Percentiles rank a stretch among this genome's conserved stretches.
These are phyloP conservation scores for Marmota monax DNA, from an alignment of 2,113 vertebrate genomes.

Conservation along the genomic window DNA sequence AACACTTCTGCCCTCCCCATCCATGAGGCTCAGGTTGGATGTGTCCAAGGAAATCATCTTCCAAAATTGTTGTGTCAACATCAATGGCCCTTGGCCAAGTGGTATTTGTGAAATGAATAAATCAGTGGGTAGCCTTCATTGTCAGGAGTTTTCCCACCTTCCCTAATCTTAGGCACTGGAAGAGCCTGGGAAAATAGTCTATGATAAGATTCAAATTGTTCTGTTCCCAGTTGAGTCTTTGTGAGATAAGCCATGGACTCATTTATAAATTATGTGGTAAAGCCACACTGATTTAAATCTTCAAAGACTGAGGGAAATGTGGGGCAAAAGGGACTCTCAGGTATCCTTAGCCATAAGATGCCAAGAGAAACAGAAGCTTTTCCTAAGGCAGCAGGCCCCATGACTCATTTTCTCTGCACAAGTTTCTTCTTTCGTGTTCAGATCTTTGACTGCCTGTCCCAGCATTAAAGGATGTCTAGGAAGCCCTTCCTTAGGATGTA, in stretches of 20 bases:
- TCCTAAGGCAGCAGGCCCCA: neutral
- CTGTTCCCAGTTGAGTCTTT: conserved; percentile 37
- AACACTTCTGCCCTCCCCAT: too few species aligned
- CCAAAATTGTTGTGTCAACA: too few species aligned
- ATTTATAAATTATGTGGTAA: neutral
- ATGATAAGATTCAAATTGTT: neutral
- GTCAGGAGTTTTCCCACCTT: too few species aligned
- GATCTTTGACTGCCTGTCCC: neutral
- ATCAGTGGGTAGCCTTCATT: too few species aligned
- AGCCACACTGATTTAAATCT: conserved; percentile 35
- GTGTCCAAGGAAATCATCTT: too few species aligned
- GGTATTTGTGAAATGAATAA: too few species aligned
- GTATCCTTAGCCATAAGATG: neutral
- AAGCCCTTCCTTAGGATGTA: neutral
- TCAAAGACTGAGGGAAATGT: conserved; percentile 5
- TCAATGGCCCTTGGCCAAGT: too few species aligned
- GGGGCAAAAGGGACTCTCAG: neutral
- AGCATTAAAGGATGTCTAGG: neutral
- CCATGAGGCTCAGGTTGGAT: too few species aligned
- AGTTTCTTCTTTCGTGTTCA: conserved; percentile 8
- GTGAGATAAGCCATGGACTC: neutral
- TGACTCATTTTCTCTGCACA: neutral
- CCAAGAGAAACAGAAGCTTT: conserved; percentile 14
- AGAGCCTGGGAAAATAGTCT: too few species aligned
- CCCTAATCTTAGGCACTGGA: too few species aligned